These are phyloP conservation scores for Bos indicus DNA, from an alignment of 2,113 vertebrate species.

Conservation along the genomic window DNA sequence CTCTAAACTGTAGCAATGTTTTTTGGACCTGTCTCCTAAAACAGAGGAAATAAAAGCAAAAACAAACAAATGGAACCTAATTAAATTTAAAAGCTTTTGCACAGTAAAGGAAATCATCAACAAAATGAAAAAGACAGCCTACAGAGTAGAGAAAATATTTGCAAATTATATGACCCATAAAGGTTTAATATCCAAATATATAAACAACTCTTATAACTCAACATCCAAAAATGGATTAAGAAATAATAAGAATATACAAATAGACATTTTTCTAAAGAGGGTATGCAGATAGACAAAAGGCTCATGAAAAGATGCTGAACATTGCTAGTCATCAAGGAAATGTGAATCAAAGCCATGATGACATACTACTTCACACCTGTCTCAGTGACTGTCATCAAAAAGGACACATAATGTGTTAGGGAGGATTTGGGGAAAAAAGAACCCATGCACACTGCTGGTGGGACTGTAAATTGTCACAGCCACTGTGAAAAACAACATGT, in stretches of 20 bases:
- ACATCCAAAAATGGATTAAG: background rate
- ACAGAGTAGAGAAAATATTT: background rate
- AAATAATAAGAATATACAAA: background rate
- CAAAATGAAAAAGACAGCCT: background rate
- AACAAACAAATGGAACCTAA: background rate
- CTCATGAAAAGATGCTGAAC: background rate
- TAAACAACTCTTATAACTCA: background rate
- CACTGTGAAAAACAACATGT: background rate
- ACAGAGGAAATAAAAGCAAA: background rate
- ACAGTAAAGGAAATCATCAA: background rate
- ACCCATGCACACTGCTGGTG: background rate
- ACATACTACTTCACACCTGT: background rate
- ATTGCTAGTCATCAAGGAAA: background rate
- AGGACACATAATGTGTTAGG: background rate
- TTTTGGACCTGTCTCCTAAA: background rate
- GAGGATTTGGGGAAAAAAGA: background rate
- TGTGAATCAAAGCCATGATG: background rate
- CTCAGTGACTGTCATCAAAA: background rate
- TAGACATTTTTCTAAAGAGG: background rate
- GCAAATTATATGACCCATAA: background rate
- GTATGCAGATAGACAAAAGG: background rate
- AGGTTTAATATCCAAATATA: background rate
- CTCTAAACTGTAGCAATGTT: background rate
- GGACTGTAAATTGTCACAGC: background rate
- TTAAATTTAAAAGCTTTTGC: background rate